Percentiles rank a stretch among this genome's conserved stretches.
phyloP scores from a whole-genome alignment of 2,113 vertebrate species.

The Centropristis striata region DNA sequence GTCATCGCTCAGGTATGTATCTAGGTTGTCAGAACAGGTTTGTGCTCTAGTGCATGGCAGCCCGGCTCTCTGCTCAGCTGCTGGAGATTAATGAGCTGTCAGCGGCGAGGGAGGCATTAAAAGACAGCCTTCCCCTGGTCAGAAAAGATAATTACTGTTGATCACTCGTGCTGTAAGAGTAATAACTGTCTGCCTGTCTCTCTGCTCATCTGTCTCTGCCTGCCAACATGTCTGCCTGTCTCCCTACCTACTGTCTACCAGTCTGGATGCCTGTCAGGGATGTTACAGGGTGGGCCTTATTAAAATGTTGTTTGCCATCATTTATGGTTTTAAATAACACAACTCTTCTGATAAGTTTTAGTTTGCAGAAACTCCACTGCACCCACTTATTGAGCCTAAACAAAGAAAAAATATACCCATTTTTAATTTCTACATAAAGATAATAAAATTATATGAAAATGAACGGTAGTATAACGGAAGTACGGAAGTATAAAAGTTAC shows the following conservation, averaged over 20 bases:
- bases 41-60: conserved; percentile 36
- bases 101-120: conserved; percentile 56
- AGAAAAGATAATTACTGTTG: conserved; percentile 74
- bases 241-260: conserved; percentile 7
- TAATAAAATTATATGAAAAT: no score
- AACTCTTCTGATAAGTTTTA: background rate
- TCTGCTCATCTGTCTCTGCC: conserved; percentile 6
- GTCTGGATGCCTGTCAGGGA: background rate
- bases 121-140: conserved; percentile 58
- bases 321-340: conserved; percentile 25
- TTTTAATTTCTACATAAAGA: no score
- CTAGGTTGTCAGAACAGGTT: conserved; percentile 70
- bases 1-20: conserved; percentile 66
- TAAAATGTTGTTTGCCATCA: conserved; percentile 13
- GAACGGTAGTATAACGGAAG: no score
- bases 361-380: background rate
- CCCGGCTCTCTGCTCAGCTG: conserved; percentile 41
- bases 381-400: background rate
- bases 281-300: background rate
- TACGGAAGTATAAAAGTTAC: no score
- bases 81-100: conserved; percentile 81
- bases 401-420: no score
- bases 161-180: conserved; percentile 61
- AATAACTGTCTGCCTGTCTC: conserved; percentile 40
- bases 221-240: background rate